phyloP scores from a whole-genome alignment of 2,113 vertebrate genomes.

The Danionella cerebrum region DNA sequence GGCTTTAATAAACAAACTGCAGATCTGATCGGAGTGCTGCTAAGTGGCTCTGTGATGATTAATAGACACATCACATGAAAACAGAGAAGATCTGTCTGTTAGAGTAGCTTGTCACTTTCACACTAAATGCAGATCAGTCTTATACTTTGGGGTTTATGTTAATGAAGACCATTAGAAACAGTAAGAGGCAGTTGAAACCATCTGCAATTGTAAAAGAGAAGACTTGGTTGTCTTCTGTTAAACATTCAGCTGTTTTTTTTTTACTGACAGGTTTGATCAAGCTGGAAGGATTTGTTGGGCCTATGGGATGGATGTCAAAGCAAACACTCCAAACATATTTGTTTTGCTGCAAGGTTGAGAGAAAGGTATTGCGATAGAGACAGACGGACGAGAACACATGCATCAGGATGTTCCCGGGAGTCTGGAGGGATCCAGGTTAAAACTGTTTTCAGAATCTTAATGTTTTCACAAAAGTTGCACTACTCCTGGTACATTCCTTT shows the following conservation, averaged over 20 bases:
- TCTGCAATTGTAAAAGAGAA: not conserved
- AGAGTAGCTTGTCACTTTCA: not conserved
- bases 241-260: not conserved
- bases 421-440: not conserved
- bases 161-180: not conserved
- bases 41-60: not conserved
- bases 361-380: not conserved
- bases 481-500: not conserved
- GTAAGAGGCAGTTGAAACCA: not conserved
- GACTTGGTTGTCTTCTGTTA: not conserved
- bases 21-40: not conserved
- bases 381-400: not conserved
- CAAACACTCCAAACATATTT: not conserved
- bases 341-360: not conserved
- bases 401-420: not conserved
- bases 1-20: conserved; percentile 10
- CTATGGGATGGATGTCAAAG: not conserved
- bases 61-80: not conserved
- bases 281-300: not conserved
- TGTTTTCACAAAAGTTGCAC: too few relatives aligned
- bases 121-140: not conserved
- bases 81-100: not conserved
- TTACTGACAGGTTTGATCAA: not conserved
- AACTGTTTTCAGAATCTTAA: not conserved
- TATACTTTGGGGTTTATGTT: not conserved